Evolutionary conservation across 2,888 invertebrate genomes (phyloP), one percentile per base, ranked within the genome.

Genomic region (Elysia crispata): DNA sequence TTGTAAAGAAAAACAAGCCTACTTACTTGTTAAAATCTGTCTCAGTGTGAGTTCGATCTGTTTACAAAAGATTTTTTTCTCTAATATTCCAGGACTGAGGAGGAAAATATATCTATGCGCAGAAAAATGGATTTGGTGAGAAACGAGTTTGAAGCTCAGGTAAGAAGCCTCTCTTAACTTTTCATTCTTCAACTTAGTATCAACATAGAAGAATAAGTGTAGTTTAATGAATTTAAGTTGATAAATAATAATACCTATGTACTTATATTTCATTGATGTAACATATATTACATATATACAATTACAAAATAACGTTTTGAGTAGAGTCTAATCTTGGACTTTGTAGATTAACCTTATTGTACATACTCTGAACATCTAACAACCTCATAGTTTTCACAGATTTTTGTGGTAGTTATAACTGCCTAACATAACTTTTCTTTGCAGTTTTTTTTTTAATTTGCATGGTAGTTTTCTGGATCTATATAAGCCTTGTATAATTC

Each of bases 121-220:
- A 83, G 84, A 74, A 86, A 87, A 69, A 82, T 90, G 60, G 88
- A 88, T 49, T 81, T 86, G 72, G 86, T 87, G 30, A 86, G 85
- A 80, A 85, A 89, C 50, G 88, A 89, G 76, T 88, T 88, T 85
- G 87, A 89, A 77, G 82, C 87, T 57, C 88, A 89, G 86, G 88
- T 89, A 72, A 54, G 76, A 31, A 33, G 30, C 49, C 11, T 64
- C 41, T 28, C 64, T 25, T 57, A 41, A 66, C 18, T 41, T 41
- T 41, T 11, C 11, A 11, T 41, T 41, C 11, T 3, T 41, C 41
- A 6, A 3, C 41, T 3, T 11, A 41, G 41, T 3, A 41, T 41
- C 11, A 11, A 11, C 11, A 41, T 41, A 3, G 11, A 41, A 41
- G 41, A 6, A n/a, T n/a, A n/a, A n/a, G n/a, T n/a, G n/a, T n/a